Percentiles rank a stretch among this genome's conserved stretches.
phyloP scores from a whole-genome alignment of 1,140 invertebrate species.

The Phocides pigmalion region DNA sequence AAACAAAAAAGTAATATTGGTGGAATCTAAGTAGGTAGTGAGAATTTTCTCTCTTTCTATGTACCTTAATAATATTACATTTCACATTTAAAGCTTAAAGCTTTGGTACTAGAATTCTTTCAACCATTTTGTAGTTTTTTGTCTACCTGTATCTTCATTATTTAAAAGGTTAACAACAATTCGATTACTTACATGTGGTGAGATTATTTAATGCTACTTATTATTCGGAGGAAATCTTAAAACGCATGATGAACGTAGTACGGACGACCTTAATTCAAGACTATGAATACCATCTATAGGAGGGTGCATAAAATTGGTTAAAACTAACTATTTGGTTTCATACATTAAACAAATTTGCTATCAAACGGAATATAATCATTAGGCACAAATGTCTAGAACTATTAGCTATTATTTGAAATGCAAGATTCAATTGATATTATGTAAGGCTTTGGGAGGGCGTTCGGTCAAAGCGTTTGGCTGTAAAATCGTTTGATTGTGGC shows the following conservation, averaged over 20 bases:
- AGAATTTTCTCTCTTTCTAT: neutral
- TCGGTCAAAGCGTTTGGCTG: neutral
- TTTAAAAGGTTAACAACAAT: neutral
- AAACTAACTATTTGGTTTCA: neutral
- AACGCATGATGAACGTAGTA: neutral
- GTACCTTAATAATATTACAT: neutral
- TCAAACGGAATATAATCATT: too few species aligned
- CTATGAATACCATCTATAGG: neutral
- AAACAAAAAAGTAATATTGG: slow-evolving; percentile 18
- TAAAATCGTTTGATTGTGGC: neutral
- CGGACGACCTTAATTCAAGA: neutral
- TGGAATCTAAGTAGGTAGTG: neutral
- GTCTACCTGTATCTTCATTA: slow-evolving; percentile 26
- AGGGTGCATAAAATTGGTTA: neutral
- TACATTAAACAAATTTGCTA: neutral
- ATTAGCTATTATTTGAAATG: neutral
- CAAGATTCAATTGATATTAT: neutral
- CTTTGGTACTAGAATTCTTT: neutral
- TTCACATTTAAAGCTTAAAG: neutral
- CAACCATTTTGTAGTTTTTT: slow-evolving; percentile 6
- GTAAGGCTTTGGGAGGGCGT: neutral
- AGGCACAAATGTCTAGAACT: too few species aligned
- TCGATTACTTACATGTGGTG: slow-evolving; percentile 20
- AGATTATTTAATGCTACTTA: slow-evolving; percentile 18
- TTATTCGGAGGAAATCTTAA: neutral